These are phyloP conservation scores for Cottus gobio DNA, from an alignment of 2,113 vertebrate species.

Conservation along the genomic window DNA sequence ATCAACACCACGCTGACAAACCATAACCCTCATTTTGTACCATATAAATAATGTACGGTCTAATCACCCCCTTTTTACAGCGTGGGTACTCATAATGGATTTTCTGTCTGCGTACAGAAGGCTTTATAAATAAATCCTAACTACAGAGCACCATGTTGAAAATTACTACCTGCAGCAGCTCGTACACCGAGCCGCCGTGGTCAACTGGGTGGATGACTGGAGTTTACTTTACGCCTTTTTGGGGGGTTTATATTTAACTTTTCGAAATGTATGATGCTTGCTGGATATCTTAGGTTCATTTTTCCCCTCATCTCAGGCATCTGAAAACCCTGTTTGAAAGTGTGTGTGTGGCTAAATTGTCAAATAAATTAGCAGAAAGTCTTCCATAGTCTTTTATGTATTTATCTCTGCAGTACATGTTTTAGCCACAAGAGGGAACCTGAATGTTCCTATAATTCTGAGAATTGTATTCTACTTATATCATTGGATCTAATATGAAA, in stretches of 20 bases:
- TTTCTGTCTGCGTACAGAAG: constrained; percentile 67
- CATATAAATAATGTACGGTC: constrained; percentile 31
- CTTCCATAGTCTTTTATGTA: neutral
- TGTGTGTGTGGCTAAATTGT: neutral
- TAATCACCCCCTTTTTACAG: constrained; percentile 43
- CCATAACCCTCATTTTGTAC: constrained; percentile 14
- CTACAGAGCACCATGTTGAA: constrained; percentile 70
- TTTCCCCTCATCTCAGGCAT: neutral
- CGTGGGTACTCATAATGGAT: constrained; percentile 56
- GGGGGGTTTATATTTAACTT: neutral
- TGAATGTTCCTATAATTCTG: neutral
- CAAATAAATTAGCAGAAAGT: neutral
- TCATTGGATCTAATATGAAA: neutral
- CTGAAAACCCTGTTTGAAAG: neutral
- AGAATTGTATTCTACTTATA: neutral
- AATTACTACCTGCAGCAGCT: constrained; percentile 72
- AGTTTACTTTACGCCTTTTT: constrained; percentile 14
- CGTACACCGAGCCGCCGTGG: constrained; percentile 55
- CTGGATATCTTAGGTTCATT: neutral
- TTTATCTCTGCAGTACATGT: neutral
- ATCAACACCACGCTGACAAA: constrained; percentile 29
- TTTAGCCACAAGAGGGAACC: neutral
- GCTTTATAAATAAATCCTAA: constrained; percentile 82
- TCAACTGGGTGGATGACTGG: constrained; percentile 49
- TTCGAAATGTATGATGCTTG: neutral